Conservation (phyloP, 2,797 vertebrate genomes). For the Babyrousa celebensis region DNA sequence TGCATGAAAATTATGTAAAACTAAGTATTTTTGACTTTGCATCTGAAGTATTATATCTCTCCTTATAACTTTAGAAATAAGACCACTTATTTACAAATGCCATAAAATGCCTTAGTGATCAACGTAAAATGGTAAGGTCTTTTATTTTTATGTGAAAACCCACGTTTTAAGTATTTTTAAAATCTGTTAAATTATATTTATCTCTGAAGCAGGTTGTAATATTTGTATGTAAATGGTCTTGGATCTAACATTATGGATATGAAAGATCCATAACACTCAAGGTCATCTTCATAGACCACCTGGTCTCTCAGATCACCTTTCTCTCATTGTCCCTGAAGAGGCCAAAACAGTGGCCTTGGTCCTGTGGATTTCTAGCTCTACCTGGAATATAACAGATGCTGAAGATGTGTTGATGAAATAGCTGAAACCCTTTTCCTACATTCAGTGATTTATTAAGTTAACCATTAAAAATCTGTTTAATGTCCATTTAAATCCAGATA, state of each 20-base stretch:
- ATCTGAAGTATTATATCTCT: neutral
- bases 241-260: neutral
- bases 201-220: neutral
- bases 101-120: neutral
- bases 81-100: neutral
- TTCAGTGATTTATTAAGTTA: neutral
- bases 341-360: neutral
- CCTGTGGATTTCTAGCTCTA: neutral
- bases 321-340: neutral
- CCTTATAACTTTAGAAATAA: neutral
- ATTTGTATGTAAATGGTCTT: neutral
- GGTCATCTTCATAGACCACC: neutral
- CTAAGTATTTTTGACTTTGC: neutral
- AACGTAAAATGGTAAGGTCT: slow-evolving; percentile 40
- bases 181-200: neutral
- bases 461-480: slow-evolving; percentile 13
- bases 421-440: neutral
- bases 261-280: neutral
- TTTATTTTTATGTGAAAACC: slow-evolving; percentile 29
- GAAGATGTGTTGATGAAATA: neutral
- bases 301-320: too few relatives aligned
- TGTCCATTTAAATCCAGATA: neutral
- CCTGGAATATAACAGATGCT: neutral
- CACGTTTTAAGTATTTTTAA: neutral
- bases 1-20: neutral